Percentiles rank a stretch among this genome's conserved stretches.
These are phyloP conservation scores for Labeo calbasu DNA, from an alignment of 2,797 vertebrate species.

Conservation along the genomic window DNA sequence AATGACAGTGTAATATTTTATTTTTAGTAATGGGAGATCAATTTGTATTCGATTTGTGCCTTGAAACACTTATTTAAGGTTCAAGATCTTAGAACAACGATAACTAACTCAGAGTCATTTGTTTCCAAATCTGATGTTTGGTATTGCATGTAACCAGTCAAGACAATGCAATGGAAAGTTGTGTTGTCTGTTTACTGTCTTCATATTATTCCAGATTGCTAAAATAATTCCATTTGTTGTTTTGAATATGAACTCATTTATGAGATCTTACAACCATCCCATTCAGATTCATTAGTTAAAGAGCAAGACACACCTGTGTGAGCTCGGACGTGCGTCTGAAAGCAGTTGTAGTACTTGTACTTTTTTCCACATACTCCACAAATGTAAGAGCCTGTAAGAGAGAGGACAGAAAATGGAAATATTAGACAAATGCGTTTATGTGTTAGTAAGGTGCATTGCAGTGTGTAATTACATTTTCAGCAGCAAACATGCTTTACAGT, in stretches of 20 bases:
- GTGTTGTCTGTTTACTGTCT: not conserved
- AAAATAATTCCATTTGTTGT: not conserved
- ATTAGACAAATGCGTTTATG: not conserved
- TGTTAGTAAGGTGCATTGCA: not conserved
- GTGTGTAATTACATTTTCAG: not conserved
- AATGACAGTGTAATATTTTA: not conserved
- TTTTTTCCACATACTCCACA: conserved; percentile 98
- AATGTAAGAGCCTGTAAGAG: conserved; percentile 90
- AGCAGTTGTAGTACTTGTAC: conserved; percentile 99
- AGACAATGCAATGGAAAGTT: not conserved
- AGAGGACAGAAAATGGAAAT: conserved; percentile 48
- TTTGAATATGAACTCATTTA: too few relatives aligned
- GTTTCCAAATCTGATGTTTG: not conserved
- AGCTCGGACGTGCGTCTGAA: conserved; percentile 97
- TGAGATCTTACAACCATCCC: not conserved
- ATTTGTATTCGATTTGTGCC: not conserved
- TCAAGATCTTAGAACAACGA: not conserved
- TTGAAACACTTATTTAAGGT: too few relatives aligned
- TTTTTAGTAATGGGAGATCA: not conserved
- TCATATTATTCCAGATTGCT: not conserved
- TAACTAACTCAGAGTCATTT: not conserved
- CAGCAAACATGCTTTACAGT: not conserved
- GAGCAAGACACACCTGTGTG: conserved; percentile 85
- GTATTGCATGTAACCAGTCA: not conserved
- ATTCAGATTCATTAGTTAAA: not conserved